Conservation (phyloP, 2,888 invertebrate genomes). For the Drosophila mimica region DNA sequence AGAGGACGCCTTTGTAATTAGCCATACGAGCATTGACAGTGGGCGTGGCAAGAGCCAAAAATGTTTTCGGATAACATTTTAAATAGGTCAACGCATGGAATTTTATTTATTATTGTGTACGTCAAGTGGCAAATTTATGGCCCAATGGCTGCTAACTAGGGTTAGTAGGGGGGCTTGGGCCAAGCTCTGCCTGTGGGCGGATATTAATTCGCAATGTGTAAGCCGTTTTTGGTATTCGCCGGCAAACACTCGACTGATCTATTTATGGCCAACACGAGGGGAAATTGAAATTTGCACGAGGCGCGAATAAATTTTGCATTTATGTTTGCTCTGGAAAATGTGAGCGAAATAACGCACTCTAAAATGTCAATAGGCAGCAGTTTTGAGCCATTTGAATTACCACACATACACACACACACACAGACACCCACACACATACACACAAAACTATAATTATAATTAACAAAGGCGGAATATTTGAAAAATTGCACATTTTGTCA, state of each 20-base stretch:
- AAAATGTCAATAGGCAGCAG: slow-evolving; percentile 6
- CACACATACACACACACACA: neutral
- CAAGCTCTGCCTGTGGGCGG: slow-evolving; percentile 6
- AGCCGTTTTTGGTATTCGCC: slow-evolving; percentile 18
- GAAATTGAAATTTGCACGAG: slow-evolving; percentile 51
- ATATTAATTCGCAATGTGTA: slow-evolving; percentile 44
- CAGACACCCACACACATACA: neutral
- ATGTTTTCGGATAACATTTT: slow-evolving; percentile 50
- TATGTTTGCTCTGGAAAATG: slow-evolving; percentile 1
- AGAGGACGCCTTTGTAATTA: slow-evolving; percentile 45
- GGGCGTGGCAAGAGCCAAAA: slow-evolving; percentile 26
- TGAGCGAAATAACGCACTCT: slow-evolving; percentile 3
- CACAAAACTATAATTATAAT: neutral
- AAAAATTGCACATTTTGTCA: slow-evolving; percentile 5
- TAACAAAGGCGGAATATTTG: slow-evolving; percentile 2
- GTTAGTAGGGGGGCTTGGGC: neutral
- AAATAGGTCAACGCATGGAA: slow-evolving; percentile 59
- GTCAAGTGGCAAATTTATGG: slow-evolving; percentile 49
- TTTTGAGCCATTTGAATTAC: slow-evolving; percentile 10
- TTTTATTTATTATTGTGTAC: slow-evolving; percentile 63
- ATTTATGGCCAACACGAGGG: slow-evolving; percentile 37
- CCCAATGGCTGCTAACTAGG: neutral
- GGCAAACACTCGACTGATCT: slow-evolving; percentile 54
- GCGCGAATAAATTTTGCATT: slow-evolving; percentile 40
- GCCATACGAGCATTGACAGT: slow-evolving; percentile 13